Evolutionary conservation across 2,888 invertebrate species (phyloP).

Genomic region (Microdon myrmicae): DNA sequence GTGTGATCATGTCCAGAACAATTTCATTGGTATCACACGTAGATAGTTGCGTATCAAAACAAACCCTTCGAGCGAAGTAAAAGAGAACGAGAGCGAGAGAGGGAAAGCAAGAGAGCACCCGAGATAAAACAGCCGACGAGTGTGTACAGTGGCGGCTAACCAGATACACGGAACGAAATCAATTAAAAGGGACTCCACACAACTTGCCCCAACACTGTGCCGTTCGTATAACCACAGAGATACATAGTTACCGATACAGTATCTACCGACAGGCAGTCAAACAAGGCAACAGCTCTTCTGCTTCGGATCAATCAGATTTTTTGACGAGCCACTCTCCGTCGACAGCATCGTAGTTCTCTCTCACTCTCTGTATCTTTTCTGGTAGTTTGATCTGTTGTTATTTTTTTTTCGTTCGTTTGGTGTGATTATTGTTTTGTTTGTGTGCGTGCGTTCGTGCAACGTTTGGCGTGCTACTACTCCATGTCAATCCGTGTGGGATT

Average conservation of each 20-base stretch:
- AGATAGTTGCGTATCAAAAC: no score
- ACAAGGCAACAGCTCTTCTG: conserved; percentile 40
- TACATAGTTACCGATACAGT: conserved; percentile 36
- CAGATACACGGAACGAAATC: no score
- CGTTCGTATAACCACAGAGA: conserved; percentile 18
- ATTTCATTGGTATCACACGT: conserved; percentile 42
- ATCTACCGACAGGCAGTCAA: conserved; percentile 42
- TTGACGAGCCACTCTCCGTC: conserved; percentile 48
- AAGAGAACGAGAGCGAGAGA: conserved; percentile 27
- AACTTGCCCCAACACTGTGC: no score
- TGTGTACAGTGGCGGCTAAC: no score
- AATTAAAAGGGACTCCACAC: no score
- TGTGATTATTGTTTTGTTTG: conserved; percentile 21
- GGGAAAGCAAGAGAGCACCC: conserved; percentile 2
- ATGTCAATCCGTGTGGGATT: conserved; percentile 48
- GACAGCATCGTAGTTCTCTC: conserved; percentile 44
- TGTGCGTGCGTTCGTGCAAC: conserved; percentile 33
- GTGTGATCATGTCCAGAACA: conserved; percentile 59
- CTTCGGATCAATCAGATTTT: conserved; percentile 53
- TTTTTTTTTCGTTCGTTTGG: no score
- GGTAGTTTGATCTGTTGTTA: background rate
- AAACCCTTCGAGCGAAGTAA: no score
- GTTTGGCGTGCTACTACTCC: conserved; percentile 31
- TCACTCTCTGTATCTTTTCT: conserved; percentile 5
- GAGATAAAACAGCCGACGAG: conserved; percentile 5